Base-by-base conservation (phyloP, 2,113 vertebrate species). In the Clarias gariepinus region DNA sequence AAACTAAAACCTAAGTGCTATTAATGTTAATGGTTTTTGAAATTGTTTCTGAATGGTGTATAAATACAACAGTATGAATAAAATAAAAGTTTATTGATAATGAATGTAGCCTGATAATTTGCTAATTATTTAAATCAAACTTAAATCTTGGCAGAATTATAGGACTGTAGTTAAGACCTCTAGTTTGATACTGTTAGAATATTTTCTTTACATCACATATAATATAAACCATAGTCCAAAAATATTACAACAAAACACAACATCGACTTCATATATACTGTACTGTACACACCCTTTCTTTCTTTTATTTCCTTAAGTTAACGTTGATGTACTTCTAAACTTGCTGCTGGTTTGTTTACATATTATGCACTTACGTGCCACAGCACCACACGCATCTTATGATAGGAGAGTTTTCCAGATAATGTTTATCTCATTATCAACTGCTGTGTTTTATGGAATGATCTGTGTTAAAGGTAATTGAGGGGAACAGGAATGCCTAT, bases 401-500 rank as follows among this genome's bases (percentile, higher is more conserved):
- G 30, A 61, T 61, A 61, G 41, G 8, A 33, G 10, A 80, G 57
- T 60, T 1, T 4, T 60, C 41, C 57, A 36, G 57, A 81, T 55
- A 83, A 13, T 36, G 4, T 36, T 73, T 58, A 71, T 83, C 66
- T 78, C 74, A 78, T 78, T 55, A 28, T 55, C 52, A 55, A 28
- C 21, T 55, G 25, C 74, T 57, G 52, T 78, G 47, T 78, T 52
- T 78, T 78, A 47, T 47, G 47, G 47, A 7, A 47, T 47, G 15
- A 73, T 73, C 21, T 85, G 60, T 77, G 85, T 84, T 83, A 16
- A 64, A 99, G 98, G 95, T 98, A 88, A 96, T 99, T 16, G 97
- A 98, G 85, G 98, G 97, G 25, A 99, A 99, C 93, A 95, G 93
- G 86, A 99, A 99, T 81, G 95, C 98, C 21, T 99, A 99, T 0